Evolutionary conservation across 2,797 vertebrate species (phyloP).

Genomic region (Phalanger gymnotis): DNA sequence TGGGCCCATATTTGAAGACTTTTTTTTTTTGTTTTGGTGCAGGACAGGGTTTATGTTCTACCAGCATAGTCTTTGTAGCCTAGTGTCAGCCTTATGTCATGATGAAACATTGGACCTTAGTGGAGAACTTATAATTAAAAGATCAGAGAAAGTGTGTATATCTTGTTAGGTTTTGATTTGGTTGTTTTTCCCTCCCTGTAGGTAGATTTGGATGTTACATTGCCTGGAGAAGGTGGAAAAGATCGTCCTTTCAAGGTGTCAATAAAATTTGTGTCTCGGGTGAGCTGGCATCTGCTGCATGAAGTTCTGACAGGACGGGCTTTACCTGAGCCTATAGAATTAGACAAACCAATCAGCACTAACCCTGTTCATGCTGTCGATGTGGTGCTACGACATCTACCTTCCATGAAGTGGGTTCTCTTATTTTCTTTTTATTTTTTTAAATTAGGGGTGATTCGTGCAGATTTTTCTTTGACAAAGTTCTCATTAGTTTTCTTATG

Average conservation of each 20-base stretch:
- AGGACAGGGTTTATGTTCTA: background rate
- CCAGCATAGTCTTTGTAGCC: background rate
- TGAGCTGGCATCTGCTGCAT: slow-evolving; percentile 99
- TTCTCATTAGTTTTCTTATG: slow-evolving; percentile 35
- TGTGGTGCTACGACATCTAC: slow-evolving; percentile 97
- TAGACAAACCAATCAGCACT: slow-evolving; percentile 99
- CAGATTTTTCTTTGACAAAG: slow-evolving; percentile 44
- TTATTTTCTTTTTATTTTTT: slow-evolving; percentile 47
- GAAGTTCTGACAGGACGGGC: slow-evolving; percentile 98
- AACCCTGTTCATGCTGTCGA: slow-evolving; percentile 99
- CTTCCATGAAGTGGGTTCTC: slow-evolving; percentile 96
- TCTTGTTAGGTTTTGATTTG: slow-evolving; percentile 52
- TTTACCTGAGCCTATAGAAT: slow-evolving; percentile 96
- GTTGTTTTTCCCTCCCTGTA: slow-evolving; percentile 73
- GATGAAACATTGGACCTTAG: background rate
- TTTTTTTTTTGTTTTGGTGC: slow-evolving; percentile 42
- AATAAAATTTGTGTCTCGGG: slow-evolving; percentile 98
- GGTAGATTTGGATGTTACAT: slow-evolving; percentile 99
- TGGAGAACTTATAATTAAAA: slow-evolving; percentile 20
- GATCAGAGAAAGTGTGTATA: slow-evolving; percentile 46
- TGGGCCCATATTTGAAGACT: slow-evolving; percentile 5
- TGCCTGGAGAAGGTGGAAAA: slow-evolving; percentile 99
- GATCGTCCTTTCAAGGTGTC: slow-evolving; percentile 98
- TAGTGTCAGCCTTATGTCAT: background rate
- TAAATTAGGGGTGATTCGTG: slow-evolving; percentile 49